Conservation (phyloP, 2,888 invertebrate genomes). For the Emmelina monodactyla region DNA sequence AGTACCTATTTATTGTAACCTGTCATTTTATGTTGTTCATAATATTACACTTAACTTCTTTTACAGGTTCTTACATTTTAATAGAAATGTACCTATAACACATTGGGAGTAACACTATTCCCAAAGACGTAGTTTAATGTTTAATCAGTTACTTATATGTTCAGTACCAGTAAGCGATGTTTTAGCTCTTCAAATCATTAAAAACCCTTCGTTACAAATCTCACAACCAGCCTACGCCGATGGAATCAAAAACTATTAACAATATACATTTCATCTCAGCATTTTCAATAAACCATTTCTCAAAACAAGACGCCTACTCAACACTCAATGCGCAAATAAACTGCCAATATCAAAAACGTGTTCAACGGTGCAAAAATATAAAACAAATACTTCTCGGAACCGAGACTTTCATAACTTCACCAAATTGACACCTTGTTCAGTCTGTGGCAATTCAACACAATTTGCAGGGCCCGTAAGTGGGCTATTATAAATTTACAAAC, state of each 20-base stretch:
- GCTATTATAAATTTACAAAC: conserved; percentile 48
- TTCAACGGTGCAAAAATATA: conserved; percentile 38
- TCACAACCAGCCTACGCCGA: too few species aligned
- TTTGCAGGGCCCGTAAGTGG: conserved; percentile 60
- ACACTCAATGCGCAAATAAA: conserved; percentile 41
- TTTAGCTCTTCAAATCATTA: too few species aligned
- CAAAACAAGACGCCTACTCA: conserved; percentile 38
- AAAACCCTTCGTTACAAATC: too few species aligned
- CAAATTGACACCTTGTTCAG: conserved; percentile 65
- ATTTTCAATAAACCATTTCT: conserved; percentile 44
- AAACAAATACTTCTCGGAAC: conserved; percentile 63
- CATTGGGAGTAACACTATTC: too few species aligned
- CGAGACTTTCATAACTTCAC: conserved; percentile 59
- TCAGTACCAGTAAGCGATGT: too few species aligned
- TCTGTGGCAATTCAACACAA: conserved; percentile 56
- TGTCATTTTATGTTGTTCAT: too few species aligned
- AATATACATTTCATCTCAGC: conserved; percentile 11
- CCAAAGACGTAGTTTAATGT: too few species aligned
- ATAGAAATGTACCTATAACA: too few species aligned
- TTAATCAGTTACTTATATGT: too few species aligned
- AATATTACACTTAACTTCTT: too few species aligned
- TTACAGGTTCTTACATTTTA: too few species aligned
- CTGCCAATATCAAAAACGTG: conserved; percentile 30
- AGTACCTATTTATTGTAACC: too few species aligned
- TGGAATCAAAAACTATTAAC: conserved; percentile 6